These are phyloP conservation scores for Orycteropus afer DNA, from an alignment of 2,113 vertebrate species.

Conservation along the genomic window DNA sequence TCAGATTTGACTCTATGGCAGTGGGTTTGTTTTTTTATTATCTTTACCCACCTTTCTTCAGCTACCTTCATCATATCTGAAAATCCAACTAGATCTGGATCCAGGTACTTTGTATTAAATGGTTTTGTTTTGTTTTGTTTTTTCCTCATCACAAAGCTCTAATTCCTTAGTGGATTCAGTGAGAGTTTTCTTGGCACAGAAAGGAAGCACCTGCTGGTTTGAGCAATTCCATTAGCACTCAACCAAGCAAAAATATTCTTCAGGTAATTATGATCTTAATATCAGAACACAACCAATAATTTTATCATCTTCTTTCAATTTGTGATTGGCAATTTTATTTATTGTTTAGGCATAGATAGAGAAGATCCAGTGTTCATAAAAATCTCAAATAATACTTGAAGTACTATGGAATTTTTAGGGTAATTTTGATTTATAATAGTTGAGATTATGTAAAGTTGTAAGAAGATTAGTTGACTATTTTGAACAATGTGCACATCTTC, in stretches of 20 bases:
- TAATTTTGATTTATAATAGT: not conserved
- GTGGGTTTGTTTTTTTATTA: no score
- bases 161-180: slow-evolving; percentile 11
- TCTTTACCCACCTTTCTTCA: not conserved
- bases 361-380: not conserved
- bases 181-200: slow-evolving; percentile 52
- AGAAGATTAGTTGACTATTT: not conserved
- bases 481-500: not conserved
- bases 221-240: not conserved
- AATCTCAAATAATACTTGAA: slow-evolving; percentile 24
- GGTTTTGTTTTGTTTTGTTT: not conserved
- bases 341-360: not conserved
- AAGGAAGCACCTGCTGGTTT: slow-evolving; percentile 35
- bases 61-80: not conserved
- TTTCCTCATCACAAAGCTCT: not conserved
- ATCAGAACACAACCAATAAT: slow-evolving; percentile 16
- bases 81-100: not conserved
- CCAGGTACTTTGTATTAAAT: not conserved
- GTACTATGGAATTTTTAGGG: not conserved
- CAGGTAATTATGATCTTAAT: not conserved
- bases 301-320: slow-evolving; percentile 41
- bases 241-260: slow-evolving; percentile 39
- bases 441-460: not conserved
- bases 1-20: no score
- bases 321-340: not conserved